Conservation (phyloP, 1,140 invertebrate genomes). For the Scaptomyza graminum region DNA sequence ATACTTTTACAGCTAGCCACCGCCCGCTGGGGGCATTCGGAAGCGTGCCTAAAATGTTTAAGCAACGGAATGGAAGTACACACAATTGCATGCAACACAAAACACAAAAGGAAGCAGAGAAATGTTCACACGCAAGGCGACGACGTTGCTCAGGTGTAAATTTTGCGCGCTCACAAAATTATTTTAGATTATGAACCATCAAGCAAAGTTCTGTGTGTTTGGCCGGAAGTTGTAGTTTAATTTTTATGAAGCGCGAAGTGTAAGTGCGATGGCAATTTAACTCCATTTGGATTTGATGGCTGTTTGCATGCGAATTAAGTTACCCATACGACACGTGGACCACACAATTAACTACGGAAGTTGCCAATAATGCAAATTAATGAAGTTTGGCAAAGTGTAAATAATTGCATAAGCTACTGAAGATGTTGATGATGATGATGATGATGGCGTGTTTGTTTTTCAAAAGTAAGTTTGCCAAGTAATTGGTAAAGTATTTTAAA, state of each 20-base stretch:
- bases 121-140: conserved; percentile 74
- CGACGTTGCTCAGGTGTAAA: conserved; percentile 64
- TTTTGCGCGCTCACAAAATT: conserved; percentile 74
- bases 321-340: conserved; percentile 64
- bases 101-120: conserved; percentile 51
- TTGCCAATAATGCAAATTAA: conserved; percentile 34
- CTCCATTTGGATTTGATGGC: neutral
- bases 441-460: neutral
- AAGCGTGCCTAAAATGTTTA: conserved; percentile 80
- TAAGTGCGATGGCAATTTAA: conserved; percentile 23
- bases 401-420: conserved; percentile 14
- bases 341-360: conserved; percentile 56
- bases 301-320: conserved; percentile 61
- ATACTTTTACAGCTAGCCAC: conserved; percentile 40
- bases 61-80: conserved; percentile 57
- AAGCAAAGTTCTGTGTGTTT: neutral
- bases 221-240: conserved; percentile 76
- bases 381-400: conserved; percentile 34
- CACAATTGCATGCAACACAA: conserved; percentile 63
- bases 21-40: conserved; percentile 38
- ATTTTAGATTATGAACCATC: conserved; percentile 76
- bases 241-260: conserved; percentile 69
- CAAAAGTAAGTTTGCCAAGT: conserved; percentile 5
- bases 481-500: conserved; percentile 6
- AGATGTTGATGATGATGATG: no score